Percentiles rank a stretch among this genome's conserved stretches.
These are phyloP conservation scores for Symphodus melops DNA, from an alignment of 2,113 vertebrate genomes.

Conservation along the genomic window DNA sequence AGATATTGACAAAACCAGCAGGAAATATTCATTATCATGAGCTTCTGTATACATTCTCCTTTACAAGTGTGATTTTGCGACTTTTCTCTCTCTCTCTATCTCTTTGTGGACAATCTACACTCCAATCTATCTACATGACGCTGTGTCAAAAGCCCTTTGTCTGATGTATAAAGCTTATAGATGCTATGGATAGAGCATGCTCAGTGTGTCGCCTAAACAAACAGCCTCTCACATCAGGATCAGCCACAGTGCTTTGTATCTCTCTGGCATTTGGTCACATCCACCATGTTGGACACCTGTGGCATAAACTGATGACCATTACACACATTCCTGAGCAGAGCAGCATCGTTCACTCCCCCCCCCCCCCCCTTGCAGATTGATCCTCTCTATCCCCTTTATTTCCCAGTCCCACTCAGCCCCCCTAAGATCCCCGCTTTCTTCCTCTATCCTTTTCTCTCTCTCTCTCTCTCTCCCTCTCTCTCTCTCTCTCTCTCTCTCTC, in stretches of 20 bases:
- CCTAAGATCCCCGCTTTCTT: conserved; percentile 53
- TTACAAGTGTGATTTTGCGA: neutral
- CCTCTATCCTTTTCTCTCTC: conserved; percentile 46
- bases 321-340: conserved; percentile 69
- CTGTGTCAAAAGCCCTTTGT: neutral
- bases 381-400: conserved; percentile 52
- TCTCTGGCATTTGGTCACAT: conserved; percentile 51
- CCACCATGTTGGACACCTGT: conserved; percentile 68
- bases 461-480: conserved; percentile 72
- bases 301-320: conserved; percentile 55
- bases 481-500: conserved; percentile 47
- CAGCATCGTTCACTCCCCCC: conserved; percentile 66
- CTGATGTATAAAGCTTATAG: conserved; percentile 12
- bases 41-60: too few relatives aligned
- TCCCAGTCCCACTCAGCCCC: conserved; percentile 25
- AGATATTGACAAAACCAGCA: too few relatives aligned
- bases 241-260: conserved; percentile 28
- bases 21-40: too few relatives aligned
- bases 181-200: conserved; percentile 27
- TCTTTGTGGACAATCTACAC: neutral
- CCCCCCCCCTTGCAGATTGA: conserved; percentile 43
- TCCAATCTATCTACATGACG: neutral
- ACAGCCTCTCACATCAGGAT: conserved; percentile 52
- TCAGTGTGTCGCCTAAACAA: conserved; percentile 40
- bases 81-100: neutral